Evolutionary conservation across 2,888 invertebrate genomes (phyloP).

Genomic region (Norana najaformis): DNA sequence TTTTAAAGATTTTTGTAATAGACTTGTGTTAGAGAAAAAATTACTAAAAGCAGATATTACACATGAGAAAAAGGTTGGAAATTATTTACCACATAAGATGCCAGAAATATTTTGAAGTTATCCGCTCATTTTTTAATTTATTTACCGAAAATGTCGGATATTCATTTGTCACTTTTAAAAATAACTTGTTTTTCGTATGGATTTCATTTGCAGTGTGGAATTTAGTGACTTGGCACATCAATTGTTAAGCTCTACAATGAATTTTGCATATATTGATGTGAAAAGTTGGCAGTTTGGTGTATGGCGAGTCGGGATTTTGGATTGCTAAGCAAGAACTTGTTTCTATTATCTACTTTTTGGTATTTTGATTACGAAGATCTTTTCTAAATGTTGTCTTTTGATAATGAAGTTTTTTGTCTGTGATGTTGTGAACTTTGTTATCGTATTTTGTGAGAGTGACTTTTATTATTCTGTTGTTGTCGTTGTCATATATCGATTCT

Average conservation of each 20-base stretch:
- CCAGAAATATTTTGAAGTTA: neutral
- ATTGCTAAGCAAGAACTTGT: neutral
- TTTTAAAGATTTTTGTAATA: neutral
- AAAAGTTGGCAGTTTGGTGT: no score
- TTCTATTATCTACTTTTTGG: conserved; percentile 10
- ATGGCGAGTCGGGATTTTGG: neutral
- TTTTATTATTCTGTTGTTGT: neutral
- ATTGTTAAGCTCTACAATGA: neutral
- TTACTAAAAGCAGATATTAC: neutral
- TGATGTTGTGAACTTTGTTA: conserved; percentile 13
- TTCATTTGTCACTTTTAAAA: neutral
- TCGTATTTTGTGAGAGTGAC: conserved; percentile 7
- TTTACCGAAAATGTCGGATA: neutral
- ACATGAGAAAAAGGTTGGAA: neutral
- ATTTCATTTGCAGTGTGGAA: neutral
- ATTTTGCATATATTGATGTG: neutral
- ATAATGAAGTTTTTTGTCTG: neutral
- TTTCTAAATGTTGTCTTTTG: conserved; percentile 13
- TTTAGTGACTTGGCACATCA: neutral
- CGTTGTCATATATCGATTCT: neutral
- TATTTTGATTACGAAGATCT: neutral
- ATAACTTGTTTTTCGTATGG: neutral
- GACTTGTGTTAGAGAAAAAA: neutral
- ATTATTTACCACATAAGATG: neutral
- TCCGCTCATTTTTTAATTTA: neutral